Percentiles rank a stretch among this genome's conserved stretches.
These are phyloP conservation scores for Zeuzera pyrina DNA, from an alignment of 2,888 invertebrate genomes.

Conservation along the genomic window DNA sequence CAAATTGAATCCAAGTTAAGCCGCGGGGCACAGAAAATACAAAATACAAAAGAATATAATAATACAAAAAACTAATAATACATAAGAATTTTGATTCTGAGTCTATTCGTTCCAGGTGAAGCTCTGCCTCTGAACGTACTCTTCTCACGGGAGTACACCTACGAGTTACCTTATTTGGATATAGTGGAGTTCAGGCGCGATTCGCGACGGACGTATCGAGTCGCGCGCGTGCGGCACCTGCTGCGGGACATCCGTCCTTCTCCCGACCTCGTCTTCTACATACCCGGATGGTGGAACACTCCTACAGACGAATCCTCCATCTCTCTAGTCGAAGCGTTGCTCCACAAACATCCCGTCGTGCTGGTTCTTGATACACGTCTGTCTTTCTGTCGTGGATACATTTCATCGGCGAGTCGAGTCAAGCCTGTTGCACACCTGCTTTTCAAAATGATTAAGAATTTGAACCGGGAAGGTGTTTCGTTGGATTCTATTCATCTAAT, in stretches of 20 bases:
- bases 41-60: no score
- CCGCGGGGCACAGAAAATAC: no score
- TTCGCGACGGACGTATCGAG: slow-evolving; percentile 24
- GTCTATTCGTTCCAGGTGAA: slow-evolving; percentile 46
- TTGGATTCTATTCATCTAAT: slow-evolving; percentile 68
- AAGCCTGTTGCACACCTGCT: slow-evolving; percentile 36
- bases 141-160: slow-evolving; percentile 27
- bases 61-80: no score
- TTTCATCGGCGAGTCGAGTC: slow-evolving; percentile 43
- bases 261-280: slow-evolving; percentile 34
- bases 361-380: slow-evolving; percentile 44
- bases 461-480: slow-evolving; percentile 37
- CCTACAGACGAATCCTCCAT: slow-evolving; percentile 45
- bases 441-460: slow-evolving; percentile 31
- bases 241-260: slow-evolving; percentile 14
- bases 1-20: no score
- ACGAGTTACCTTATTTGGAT: slow-evolving; percentile 28
- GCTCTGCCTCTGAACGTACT: slow-evolving; percentile 42
- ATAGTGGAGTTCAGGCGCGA: slow-evolving; percentile 31
- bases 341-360: slow-evolving; percentile 31
- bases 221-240: slow-evolving; percentile 24
- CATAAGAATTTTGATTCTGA: no score
- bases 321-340: slow-evolving; percentile 37
- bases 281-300: slow-evolving; percentile 61
- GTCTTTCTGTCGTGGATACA: slow-evolving; percentile 49